Evolutionary conservation across 2,888 invertebrate genomes (phyloP).

Genomic region (Caenorhabditis becei): DNA sequence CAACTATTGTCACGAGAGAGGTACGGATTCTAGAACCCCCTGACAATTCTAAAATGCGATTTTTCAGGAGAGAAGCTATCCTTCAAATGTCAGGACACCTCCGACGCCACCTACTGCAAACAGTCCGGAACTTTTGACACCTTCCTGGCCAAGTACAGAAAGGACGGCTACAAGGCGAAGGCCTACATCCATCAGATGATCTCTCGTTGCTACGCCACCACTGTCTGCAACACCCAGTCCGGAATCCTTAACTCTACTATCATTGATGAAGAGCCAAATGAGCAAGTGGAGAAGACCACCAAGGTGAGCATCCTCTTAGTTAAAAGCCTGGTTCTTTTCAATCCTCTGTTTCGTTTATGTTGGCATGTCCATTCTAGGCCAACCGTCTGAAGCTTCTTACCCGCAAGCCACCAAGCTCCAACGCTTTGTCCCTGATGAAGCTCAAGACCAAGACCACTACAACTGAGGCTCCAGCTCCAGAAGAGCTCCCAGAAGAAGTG

Average conservation of each 20-base stretch:
- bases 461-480: slow-evolving; percentile 36
- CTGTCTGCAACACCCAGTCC: slow-evolving; percentile 77
- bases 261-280: slow-evolving; percentile 68
- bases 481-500: slow-evolving; percentile 55
- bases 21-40: slow-evolving; percentile 41
- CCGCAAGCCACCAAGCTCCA: slow-evolving; percentile 56
- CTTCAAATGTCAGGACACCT: slow-evolving; percentile 79
- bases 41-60: neutral
- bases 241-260: slow-evolving; percentile 78
- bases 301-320: slow-evolving; percentile 59
- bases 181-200: slow-evolving; percentile 81
- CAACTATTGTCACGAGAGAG: slow-evolving; percentile 80
- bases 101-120: slow-evolving; percentile 77
- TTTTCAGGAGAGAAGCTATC: slow-evolving; percentile 76
- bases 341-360: slow-evolving; percentile 11
- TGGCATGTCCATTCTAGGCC: slow-evolving; percentile 51
- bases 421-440: slow-evolving; percentile 54
- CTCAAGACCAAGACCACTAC: slow-evolving; percentile 59
- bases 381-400: slow-evolving; percentile 68
- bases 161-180: slow-evolving; percentile 80
- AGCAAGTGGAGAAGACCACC: slow-evolving; percentile 67
- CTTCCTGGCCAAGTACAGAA: slow-evolving; percentile 77
- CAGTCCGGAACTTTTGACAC: slow-evolving; percentile 77
- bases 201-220: slow-evolving; percentile 78
- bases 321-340: neutral